These are phyloP conservation scores for Neodon shergylaensis DNA, from an alignment of 2,113 vertebrate species.

Conservation along the genomic window DNA sequence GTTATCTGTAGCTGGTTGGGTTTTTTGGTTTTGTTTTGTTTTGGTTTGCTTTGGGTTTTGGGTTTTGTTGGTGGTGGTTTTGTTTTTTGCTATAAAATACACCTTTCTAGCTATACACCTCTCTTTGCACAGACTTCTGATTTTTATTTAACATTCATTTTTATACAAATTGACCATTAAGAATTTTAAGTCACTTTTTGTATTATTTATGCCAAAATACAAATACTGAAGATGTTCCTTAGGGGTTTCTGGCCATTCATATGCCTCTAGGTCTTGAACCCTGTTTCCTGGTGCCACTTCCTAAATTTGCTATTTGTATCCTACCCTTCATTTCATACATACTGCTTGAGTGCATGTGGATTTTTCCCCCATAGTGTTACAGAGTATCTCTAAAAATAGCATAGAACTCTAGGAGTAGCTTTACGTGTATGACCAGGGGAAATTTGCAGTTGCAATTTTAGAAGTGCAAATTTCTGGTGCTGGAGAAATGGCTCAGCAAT, in stretches of 20 bases:
- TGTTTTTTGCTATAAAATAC: neutral
- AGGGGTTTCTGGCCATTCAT: neutral
- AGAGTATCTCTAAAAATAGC: neutral
- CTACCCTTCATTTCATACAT: neutral
- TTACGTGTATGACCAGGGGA: neutral
- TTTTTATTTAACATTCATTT: conserved; percentile 11
- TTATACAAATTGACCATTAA: conserved; percentile 12
- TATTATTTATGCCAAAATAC: neutral
- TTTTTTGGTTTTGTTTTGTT: too few relatives aligned
- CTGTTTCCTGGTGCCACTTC: neutral
- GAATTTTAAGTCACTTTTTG: neutral
- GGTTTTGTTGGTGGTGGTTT: neutral
- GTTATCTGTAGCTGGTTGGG: neutral
- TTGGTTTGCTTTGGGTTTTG: neutral
- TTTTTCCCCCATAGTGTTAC: neutral
- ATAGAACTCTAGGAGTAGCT: neutral
- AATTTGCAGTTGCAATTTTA: neutral
- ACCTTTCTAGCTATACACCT: neutral
- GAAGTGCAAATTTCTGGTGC: neutral
- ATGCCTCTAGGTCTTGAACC: neutral
- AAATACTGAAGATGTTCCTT: neutral
- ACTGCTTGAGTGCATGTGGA: neutral
- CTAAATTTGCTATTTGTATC: neutral
- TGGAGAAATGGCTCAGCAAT: too few relatives aligned
- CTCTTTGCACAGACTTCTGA: neutral